phyloP scores from a whole-genome alignment of 2,888 invertebrate genomes.

The Philereme vetulata region DNA sequence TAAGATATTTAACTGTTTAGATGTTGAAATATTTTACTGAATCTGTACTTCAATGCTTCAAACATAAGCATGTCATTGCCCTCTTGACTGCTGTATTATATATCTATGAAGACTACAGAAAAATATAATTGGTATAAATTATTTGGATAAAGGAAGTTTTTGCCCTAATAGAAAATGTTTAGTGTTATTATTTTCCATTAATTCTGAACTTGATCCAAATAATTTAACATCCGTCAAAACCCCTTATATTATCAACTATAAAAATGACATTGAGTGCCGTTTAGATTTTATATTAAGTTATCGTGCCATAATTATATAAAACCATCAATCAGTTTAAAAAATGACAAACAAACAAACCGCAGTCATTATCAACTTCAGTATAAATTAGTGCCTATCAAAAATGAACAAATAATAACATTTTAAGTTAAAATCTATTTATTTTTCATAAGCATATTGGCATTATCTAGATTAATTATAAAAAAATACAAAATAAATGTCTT shows the following conservation, averaged over 20 bases:
- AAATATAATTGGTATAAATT: slow-evolving; percentile 22
- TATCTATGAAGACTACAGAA: slow-evolving; percentile 21
- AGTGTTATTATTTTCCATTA: slow-evolving; percentile 41
- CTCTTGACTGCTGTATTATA: slow-evolving; percentile 20
- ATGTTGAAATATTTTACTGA: slow-evolving; percentile 44
- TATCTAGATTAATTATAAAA: slow-evolving; percentile 32
- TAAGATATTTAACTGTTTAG: slow-evolving; percentile 60
- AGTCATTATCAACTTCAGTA: slow-evolving; percentile 30
- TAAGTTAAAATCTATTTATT: slow-evolving; percentile 44
- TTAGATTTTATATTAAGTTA: slow-evolving; percentile 54
- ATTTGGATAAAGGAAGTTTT: slow-evolving; percentile 29
- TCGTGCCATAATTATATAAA: slow-evolving; percentile 62
- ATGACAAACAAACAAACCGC: slow-evolving; percentile 23
- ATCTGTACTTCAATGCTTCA: slow-evolving; percentile 37
- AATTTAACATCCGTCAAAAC: slow-evolving; percentile 30
- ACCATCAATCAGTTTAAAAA: slow-evolving; percentile 20
- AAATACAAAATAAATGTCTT: slow-evolving; percentile 31
- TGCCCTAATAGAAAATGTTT: slow-evolving; percentile 9
- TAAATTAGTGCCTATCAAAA: slow-evolving; percentile 42
- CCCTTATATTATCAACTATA: slow-evolving; percentile 41
- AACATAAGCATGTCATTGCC: slow-evolving; percentile 31
- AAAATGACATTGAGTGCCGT: slow-evolving; percentile 49
- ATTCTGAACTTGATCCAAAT: slow-evolving; percentile 34
- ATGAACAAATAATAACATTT: slow-evolving; percentile 42
- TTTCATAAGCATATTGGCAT: slow-evolving; percentile 43